These are phyloP conservation scores for Limnephilus rhombicus DNA, from an alignment of 2,888 invertebrate species.

Conservation along the genomic window DNA sequence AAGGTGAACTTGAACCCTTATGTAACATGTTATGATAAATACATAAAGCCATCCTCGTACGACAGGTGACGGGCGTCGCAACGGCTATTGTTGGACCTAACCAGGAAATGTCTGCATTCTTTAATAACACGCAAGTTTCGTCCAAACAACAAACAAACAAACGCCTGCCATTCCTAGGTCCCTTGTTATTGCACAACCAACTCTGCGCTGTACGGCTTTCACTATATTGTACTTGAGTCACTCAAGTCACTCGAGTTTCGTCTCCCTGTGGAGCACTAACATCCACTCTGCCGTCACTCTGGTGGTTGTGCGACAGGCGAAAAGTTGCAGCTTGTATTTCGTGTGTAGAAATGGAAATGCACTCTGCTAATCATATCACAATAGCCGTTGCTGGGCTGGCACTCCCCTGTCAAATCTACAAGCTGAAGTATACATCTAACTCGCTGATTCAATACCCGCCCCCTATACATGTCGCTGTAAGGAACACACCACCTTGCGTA, in stretches of 20 bases:
- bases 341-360: constrained; percentile 56
- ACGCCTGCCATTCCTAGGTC: constrained; percentile 56
- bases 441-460: neutral
- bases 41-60: constrained; percentile 23
- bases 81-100: constrained; percentile 66
- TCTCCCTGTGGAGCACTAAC: neutral
- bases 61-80: constrained; percentile 66
- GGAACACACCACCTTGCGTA: constrained; percentile 11
- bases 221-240: neutral
- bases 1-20: constrained; percentile 61
- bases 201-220: constrained; percentile 30
- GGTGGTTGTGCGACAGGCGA: constrained; percentile 66
- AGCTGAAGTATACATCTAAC: constrained; percentile 60
- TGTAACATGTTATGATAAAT: constrained; percentile 56
- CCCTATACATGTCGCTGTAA: neutral
- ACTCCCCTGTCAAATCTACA: constrained; percentile 64
- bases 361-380: constrained; percentile 62
- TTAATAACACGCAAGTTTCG: constrained; percentile 54
- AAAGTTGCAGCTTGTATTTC: constrained; percentile 57
- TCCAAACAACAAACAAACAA: constrained; percentile 18
- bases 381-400: constrained; percentile 66
- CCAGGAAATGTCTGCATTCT: constrained; percentile 43
- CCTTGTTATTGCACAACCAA: constrained; percentile 65
- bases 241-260: no score
- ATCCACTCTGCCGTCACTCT: constrained; percentile 19